phyloP scores from a whole-genome alignment of 2,888 invertebrate species.

The Anthophora plumipes region DNA sequence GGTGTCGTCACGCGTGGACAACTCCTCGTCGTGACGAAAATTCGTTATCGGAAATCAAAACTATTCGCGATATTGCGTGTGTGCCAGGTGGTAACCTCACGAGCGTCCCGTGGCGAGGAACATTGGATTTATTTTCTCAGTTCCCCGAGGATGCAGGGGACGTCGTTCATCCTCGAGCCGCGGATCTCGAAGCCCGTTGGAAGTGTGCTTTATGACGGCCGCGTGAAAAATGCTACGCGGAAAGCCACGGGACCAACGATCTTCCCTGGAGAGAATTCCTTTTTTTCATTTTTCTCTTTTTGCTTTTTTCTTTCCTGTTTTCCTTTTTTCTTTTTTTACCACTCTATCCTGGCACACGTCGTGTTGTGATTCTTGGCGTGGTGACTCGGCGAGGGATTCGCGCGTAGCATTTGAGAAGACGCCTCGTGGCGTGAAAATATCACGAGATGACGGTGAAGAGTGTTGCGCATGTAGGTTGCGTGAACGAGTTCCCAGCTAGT shows the following conservation, averaged over 20 bases:
- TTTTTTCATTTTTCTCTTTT: not conserved
- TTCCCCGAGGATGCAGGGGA: constrained; percentile 38
- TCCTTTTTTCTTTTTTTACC: not conserved
- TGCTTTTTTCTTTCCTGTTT: constrained; percentile 14
- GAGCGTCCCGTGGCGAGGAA: not conserved
- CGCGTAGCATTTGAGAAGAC: not conserved
- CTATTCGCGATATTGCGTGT: constrained; percentile 56
- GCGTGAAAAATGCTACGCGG: constrained; percentile 57
- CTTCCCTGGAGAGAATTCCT: constrained; percentile 39
- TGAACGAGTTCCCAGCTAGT: too few relatives aligned
- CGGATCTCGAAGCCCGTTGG: constrained; percentile 37
- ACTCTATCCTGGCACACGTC: not conserved
- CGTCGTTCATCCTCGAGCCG: constrained; percentile 32
- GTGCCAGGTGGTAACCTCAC: not conserved
- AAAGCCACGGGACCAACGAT: constrained; percentile 33
- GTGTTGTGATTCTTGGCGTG: not conserved
- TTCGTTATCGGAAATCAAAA: constrained; percentile 69
- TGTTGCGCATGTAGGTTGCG: not conserved
- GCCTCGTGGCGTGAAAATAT: not conserved
- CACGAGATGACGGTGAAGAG: not conserved
- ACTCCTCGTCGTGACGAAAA: constrained; percentile 18
- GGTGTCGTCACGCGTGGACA: constrained; percentile 9
- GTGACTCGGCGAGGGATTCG: not conserved
- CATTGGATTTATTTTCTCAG: constrained; percentile 45
- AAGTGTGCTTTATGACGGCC: constrained; percentile 58